Evolutionary conservation across 2,797 vertebrate species (phyloP), one percentile per base, ranked within the genome.

Genomic region (Limosa lapponica): DNA sequence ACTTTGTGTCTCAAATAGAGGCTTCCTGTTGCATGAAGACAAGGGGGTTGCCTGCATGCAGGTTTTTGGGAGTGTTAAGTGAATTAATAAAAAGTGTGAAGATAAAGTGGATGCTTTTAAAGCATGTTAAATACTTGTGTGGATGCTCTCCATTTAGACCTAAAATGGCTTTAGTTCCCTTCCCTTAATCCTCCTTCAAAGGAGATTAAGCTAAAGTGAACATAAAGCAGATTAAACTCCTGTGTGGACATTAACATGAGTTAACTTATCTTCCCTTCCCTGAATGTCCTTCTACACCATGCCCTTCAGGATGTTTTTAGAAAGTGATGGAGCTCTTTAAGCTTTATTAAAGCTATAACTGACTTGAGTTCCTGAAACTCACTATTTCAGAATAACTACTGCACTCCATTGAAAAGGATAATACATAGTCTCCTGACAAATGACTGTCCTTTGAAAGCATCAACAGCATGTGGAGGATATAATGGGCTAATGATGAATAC

Each of bases 31-130:
- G 46, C 57, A 19, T 88, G 41, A 93, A 92, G 77, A 41, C 58
- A 36, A 91, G 32, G 72, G 18, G 5, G 12, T 75, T 88, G 39
- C 62, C 39, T 86, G 44, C n/a, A 25, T 36, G 32, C 22, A 75
- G 69, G 23, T 32, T 0, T 75, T 90, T 71, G 17, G 75, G 57
- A 92, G 18, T 44, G 46, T 52, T 93, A 96, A 96, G 54, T 93
- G 94, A 96, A 91, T 94, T 94, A 94, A 73, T 75, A 59, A 11
- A 39, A 93, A 90, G 55, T 93, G 73, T 87, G 71, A 91, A 82
- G 77, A 95, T 86, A 82, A 87, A 89, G 54, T 91, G 37, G 10
- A 70, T 95, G 70, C n/a, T 85, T 95, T 87, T 75, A 81, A 90
- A 79, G 51, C 48, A 57, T 59, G 48, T 94, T 82, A 89, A 95